Conservation (phyloP, 2,113 vertebrate genomes). For the Neodontobutis hainanensis region DNA sequence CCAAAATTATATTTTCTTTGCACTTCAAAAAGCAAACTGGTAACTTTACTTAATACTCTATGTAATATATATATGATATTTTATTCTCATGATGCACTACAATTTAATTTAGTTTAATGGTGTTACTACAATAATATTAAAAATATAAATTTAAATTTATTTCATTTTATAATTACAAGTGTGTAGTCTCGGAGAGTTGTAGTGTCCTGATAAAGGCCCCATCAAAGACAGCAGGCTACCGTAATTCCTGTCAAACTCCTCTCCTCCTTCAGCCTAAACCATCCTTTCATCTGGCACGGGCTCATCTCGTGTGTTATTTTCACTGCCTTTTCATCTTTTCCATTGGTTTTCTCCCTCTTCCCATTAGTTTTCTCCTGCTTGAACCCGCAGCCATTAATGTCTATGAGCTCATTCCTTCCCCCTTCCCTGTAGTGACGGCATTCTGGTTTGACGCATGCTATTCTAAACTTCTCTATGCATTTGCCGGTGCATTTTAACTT, state of each 20-base stretch:
- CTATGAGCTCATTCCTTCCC: slow-evolving; percentile 80
- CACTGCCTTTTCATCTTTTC: slow-evolving; percentile 79
- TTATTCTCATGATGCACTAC: not conserved
- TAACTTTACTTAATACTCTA: not conserved
- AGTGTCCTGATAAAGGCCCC: slow-evolving; percentile 19
- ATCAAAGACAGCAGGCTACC: slow-evolving; percentile 55
- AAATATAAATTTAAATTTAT: too few relatives aligned
- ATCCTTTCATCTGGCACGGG: slow-evolving; percentile 61
- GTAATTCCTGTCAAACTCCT: slow-evolving; percentile 63
- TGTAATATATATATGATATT: not conserved
- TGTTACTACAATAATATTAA: too few relatives aligned
- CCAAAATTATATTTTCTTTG: not conserved
- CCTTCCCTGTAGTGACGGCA: slow-evolving; percentile 65
- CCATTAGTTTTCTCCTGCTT: slow-evolving; percentile 35
- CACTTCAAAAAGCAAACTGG: not conserved
- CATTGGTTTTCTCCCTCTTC: slow-evolving; percentile 62
- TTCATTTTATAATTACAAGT: too few relatives aligned
- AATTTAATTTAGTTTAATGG: too few relatives aligned
- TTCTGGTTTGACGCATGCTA: slow-evolving; percentile 61
- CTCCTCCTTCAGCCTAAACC: slow-evolving; percentile 60
- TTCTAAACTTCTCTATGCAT: slow-evolving; percentile 67
- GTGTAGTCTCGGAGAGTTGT: slow-evolving; percentile 23
- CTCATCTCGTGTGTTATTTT: slow-evolving; percentile 63
- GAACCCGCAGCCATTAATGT: slow-evolving; percentile 70
- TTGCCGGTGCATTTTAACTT: slow-evolving; percentile 19